A percentile compares a stretch with the other conserved stretches of the same genome.
phyloP scores from a whole-genome alignment of 2,888 invertebrate species.

The Mesorhabditis belari region DNA sequence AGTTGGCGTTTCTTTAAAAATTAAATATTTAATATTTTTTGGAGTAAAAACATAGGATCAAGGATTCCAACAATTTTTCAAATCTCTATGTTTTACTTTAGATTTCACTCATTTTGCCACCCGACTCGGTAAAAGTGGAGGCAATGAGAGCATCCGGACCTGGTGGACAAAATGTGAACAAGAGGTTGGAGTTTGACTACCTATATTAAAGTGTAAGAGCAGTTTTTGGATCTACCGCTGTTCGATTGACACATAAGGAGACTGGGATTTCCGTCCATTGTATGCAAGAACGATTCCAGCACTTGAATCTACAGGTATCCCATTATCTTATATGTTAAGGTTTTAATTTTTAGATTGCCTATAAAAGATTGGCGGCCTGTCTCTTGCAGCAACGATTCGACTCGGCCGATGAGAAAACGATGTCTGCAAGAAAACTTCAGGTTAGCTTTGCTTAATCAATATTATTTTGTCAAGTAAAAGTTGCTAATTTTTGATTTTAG shows the following conservation, averaged over 20 bases:
- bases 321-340: background rate
- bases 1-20: too few relatives aligned
- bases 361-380: constrained; percentile 45
- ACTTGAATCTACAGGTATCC: constrained; percentile 53
- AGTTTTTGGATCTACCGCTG: constrained; percentile 77
- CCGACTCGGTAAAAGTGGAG: constrained; percentile 36
- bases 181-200: constrained; percentile 59
- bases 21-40: too few relatives aligned
- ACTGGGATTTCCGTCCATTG: constrained; percentile 73
- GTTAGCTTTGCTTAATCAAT: too few relatives aligned
- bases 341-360: constrained; percentile 37
- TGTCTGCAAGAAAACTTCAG: constrained; percentile 33
- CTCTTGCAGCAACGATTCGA: constrained; percentile 44
- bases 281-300: constrained; percentile 79
- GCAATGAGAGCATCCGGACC: constrained; percentile 82
- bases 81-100: constrained; percentile 9
- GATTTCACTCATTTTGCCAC: constrained; percentile 34
- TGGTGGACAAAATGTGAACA: constrained; percentile 87
- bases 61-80: background rate
- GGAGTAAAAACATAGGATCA: too few relatives aligned
- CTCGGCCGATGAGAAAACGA: constrained; percentile 22
- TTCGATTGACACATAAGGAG: constrained; percentile 80
- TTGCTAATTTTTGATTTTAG: constrained; percentile 29
- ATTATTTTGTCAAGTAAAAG: too few relatives aligned
- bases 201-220: constrained; percentile 74